Percentiles rank a stretch among this genome's conserved stretches.
Conservation (phyloP, 2,888 invertebrate species). For the Ptilodon capucinus region DNA sequence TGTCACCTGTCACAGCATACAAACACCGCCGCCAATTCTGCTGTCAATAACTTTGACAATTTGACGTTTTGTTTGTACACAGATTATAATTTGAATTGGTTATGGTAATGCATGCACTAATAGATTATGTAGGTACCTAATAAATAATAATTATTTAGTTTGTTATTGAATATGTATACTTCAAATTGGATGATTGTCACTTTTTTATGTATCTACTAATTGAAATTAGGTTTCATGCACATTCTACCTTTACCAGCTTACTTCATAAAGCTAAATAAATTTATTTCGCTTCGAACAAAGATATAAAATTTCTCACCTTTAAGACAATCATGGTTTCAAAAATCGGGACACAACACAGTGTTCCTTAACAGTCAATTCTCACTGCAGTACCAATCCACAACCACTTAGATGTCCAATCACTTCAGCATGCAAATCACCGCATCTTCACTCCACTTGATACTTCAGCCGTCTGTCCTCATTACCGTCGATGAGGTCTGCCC, state of each 20-base stretch:
- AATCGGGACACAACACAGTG: conserved; percentile 21
- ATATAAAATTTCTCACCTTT: conserved; percentile 50
- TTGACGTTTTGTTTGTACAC: not conserved
- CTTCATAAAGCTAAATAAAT: no score
- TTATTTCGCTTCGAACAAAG: not conserved
- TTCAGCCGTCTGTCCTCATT: conserved; percentile 59
- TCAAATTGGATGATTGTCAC: no score
- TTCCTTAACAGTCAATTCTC: conserved; percentile 38
- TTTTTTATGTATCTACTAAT: no score
- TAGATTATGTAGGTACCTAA: no score
- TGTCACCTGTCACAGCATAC: not conserved
- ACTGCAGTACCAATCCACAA: conserved; percentile 38
- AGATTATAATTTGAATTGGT: not conserved
- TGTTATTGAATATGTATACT: no score
- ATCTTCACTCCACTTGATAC: conserved; percentile 30
- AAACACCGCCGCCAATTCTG: not conserved
- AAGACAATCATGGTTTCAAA: conserved; percentile 47
- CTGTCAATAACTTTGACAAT: not conserved
- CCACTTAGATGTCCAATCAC: conserved; percentile 46
- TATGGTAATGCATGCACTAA: no score
- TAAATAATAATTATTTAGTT: no score
- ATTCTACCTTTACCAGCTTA: no score
- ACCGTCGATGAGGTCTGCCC: conserved; percentile 54
- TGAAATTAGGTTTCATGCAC: no score
- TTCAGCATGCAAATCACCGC: conserved; percentile 34